Conservation (phyloP, 2,888 invertebrate species). For the Lasioglossum marginatum region DNA sequence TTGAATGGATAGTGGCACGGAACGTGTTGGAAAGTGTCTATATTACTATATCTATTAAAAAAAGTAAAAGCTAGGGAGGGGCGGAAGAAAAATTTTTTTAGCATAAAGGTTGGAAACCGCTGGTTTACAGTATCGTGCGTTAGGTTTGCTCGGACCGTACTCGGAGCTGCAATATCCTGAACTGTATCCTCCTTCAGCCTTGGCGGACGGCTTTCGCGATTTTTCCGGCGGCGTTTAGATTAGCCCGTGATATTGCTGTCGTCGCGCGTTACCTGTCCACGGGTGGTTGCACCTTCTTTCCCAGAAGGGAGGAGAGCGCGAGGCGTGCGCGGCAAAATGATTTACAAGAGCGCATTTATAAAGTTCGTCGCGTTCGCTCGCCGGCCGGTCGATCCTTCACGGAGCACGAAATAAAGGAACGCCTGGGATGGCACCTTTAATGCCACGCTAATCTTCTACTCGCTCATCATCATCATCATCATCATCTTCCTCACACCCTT, state of each 20-base stretch:
- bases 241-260: constrained; percentile 14
- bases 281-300: not conserved
- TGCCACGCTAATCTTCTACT: constrained; percentile 73
- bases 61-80: no score
- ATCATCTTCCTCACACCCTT: constrained; percentile 27
- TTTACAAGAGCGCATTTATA: constrained; percentile 61
- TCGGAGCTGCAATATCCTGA: not conserved
- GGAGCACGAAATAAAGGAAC: constrained; percentile 67
- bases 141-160: not conserved
- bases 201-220: constrained; percentile 2
- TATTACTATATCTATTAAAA: no score
- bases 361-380: constrained; percentile 58
- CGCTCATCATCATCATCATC: constrained; percentile 72
- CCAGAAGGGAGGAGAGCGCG: constrained; percentile 10
- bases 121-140: not conserved
- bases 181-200: not conserved
- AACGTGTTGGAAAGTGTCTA: no score
- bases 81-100: no score
- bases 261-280: constrained; percentile 15
- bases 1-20: no score
- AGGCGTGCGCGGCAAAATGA: constrained; percentile 45
- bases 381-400: constrained; percentile 53
- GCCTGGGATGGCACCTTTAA: constrained; percentile 69
- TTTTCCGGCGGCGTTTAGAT: not conserved
- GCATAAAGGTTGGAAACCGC: no score